Percentiles rank a stretch among this genome's conserved stretches.
These are phyloP conservation scores for Sminthurides aquaticus DNA, from an alignment of 2,888 invertebrate species.

Conservation along the genomic window DNA sequence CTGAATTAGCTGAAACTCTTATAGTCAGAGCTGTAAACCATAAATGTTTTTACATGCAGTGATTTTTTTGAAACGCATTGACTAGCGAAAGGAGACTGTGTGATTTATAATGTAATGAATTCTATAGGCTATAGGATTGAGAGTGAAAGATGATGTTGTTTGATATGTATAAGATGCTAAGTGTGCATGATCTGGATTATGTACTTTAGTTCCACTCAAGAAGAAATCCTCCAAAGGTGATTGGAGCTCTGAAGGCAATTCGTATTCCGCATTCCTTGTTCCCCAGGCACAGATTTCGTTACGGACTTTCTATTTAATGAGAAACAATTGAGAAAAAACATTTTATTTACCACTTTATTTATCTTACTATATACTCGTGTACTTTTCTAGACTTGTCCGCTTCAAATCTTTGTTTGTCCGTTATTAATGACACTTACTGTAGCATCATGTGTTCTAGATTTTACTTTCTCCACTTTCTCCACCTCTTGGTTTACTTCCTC, in stretches of 20 bases:
- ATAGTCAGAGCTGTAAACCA: too few species aligned
- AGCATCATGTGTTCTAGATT: too few species aligned
- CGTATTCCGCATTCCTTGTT: constrained; percentile 16
- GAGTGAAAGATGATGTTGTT: too few species aligned
- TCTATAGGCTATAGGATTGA: too few species aligned
- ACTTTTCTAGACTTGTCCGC: background rate
- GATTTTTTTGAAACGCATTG: too few species aligned
- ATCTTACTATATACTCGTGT: background rate
- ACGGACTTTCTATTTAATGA: constrained; percentile 18
- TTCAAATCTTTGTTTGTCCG: background rate
- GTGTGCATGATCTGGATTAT: constrained; percentile 25
- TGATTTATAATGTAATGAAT: too few species aligned
- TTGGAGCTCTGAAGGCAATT: constrained; percentile 33
- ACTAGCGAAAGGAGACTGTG: too few species aligned
- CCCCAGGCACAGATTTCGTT: constrained; percentile 23
- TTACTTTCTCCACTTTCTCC: too few species aligned
- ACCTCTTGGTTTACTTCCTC: too few species aligned
- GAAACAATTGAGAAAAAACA: background rate
- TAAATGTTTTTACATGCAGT: too few species aligned
- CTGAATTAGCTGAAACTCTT: too few species aligned
- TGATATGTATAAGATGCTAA: constrained; percentile 9
- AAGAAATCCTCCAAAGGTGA: constrained; percentile 44
- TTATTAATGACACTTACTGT: too few species aligned
- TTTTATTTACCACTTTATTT: background rate
- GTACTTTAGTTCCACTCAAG: constrained; percentile 43